Base-by-base conservation (phyloP, 2,797 vertebrate species). In the Intellagama lesueurii region DNA sequence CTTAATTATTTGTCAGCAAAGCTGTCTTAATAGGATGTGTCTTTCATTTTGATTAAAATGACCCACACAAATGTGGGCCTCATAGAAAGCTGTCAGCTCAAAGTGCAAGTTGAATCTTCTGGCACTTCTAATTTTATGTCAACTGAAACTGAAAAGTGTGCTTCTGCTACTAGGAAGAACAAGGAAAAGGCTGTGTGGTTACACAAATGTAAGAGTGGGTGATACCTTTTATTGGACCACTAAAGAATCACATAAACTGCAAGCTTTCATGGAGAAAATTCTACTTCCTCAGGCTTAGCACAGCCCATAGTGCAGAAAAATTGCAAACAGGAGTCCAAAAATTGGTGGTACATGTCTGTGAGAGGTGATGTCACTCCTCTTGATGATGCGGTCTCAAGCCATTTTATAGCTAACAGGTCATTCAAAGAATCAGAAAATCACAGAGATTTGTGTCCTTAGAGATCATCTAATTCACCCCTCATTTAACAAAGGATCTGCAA, bases 1-100 rank as follows among this genome's bases (percentile, higher is more conserved):
- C 95, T 97, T 97, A 95, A 97, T 96, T 96, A 96, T 96, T 96
- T 96, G 93, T 96, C 96, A 96, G 95, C 94, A 97, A 96, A 96
- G 91, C 90, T 91, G 89, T 95, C 91, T 90, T 96, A 95, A 96
- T 94, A 96, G 94, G 91, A 96, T 91, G 87, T 94, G 95, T 95
- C 96, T 96, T 96, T 95, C 93, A 93, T 96, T 96, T 94, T 96
- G 93, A 97, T 97, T 96, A 97, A 96, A 96, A 95, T 95, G 95
- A 96, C 96, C 94, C 94, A 92, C 90, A 83, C 90, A 96, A 94
- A 96, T 91, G 84, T 89, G 83, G 81, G 85, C 86, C 90, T 95
- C 83, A 92, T 81, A 94, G 90, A 94, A 97, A 94, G 92, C 7
- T 93, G 94, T 89, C 92, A 95, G 79, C 89, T 75, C 92, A 92